Evolutionary conservation across 2,888 invertebrate species (phyloP).

Genomic region (Drosophila ustulata): DNA sequence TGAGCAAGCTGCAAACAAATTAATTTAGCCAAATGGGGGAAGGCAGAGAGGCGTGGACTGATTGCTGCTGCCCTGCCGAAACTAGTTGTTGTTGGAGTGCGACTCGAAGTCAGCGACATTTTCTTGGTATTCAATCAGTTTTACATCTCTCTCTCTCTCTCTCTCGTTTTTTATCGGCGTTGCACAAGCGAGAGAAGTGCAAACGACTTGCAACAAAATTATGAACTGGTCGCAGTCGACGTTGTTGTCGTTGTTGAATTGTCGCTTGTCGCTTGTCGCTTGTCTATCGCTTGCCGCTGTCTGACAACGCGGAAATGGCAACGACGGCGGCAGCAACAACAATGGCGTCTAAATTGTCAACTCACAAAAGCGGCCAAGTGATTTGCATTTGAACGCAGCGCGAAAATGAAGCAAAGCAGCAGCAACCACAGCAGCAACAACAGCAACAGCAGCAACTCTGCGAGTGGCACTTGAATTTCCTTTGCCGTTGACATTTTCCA

Average conservation of each 20-base stretch:
- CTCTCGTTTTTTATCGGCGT: slow-evolving; percentile 52
- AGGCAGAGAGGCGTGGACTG: not conserved
- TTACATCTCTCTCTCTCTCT: not conserved
- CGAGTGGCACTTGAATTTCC: slow-evolving; percentile 62
- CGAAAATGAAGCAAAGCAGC: slow-evolving; percentile 72
- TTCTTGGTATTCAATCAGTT: slow-evolving; percentile 51
- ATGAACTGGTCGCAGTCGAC: slow-evolving; percentile 49
- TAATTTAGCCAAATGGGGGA: slow-evolving; percentile 29
- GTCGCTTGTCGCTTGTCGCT: slow-evolving; percentile 36
- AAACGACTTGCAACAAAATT: slow-evolving; percentile 52
- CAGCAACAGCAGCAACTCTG: slow-evolving; percentile 49
- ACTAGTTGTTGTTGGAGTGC: slow-evolving; percentile 21
- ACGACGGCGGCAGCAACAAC: slow-evolving; percentile 38
- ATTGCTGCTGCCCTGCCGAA: slow-evolving; percentile 33
- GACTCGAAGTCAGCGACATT: slow-evolving; percentile 17
- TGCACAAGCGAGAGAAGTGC: slow-evolving; percentile 18
- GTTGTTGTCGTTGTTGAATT: slow-evolving; percentile 7
- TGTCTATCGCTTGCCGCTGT: slow-evolving; percentile 70
- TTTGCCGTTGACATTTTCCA: slow-evolving; percentile 75
- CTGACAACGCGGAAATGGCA: slow-evolving; percentile 81
- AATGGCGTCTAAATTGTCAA: slow-evolving; percentile 79
- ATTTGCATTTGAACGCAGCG: slow-evolving; percentile 79
- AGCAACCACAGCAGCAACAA: too few relatives aligned
- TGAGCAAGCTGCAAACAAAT: slow-evolving; percentile 47
- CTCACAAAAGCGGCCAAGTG: slow-evolving; percentile 81